Evolutionary conservation across 2,113 vertebrate species (phyloP), one percentile per base, ranked within the genome.

Genomic region (Eptatretus burgeri): DNA sequence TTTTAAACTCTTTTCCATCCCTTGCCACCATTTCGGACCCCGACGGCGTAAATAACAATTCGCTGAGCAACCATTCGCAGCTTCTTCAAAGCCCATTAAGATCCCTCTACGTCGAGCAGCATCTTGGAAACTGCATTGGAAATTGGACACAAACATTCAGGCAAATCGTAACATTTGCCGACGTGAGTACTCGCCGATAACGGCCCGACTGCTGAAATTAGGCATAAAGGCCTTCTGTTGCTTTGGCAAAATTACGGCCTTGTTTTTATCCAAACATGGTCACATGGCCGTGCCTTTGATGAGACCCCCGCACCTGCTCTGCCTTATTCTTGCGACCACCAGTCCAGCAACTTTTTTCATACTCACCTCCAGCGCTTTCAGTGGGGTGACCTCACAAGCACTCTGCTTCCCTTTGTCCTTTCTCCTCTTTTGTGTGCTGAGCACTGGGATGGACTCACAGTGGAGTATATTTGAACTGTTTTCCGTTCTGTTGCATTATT

Each of bases 211-310:
- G 27, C 27, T 41, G 27, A 41, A 41, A 5, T 41, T 41, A 41
- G 27, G 7, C 27, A 60, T 17, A 60, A 60, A 17, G 56, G 56
- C 56, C 56, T 7, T 20, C 56, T 11, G n/a, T 60, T n/a, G n/a
- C 56, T 60, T 60, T 17, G 20, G 56, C 56, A 60, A 60, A 60
- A n/a, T 41, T 60, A 60, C n/a, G 56, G 56, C 56, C 27, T 41
- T 60, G 56, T 60, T 60, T 60, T 60, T n/a, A 20, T n/a, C 56
- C n/a, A 60, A 60, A 60, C 56, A 60, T 60, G n/a, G 56, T 60
- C 56, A 60, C 56, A 60, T 60, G 56, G 13, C 13, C 56, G 56
- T 60, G 56, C 56, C 56, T 60, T 60, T 60, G 56, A 60, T n/a
- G n/a, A 60, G 56, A n/a, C 56, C 56, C 56, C 56, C 20, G 20